phyloP scores from a whole-genome alignment of 2,888 invertebrate genomes.

The Abrostola triplasia region DNA sequence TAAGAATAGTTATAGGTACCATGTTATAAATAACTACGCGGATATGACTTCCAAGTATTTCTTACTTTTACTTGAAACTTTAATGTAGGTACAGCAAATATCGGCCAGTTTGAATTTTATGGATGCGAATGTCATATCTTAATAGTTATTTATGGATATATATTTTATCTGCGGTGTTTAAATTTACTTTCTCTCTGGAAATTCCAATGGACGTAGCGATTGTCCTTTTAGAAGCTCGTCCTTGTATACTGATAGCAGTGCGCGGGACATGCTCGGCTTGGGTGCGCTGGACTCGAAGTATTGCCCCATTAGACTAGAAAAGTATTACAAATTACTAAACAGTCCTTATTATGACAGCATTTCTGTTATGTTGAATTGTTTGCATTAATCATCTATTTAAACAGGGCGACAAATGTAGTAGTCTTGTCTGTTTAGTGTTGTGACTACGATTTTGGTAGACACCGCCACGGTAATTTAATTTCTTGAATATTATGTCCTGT shows the following conservation, averaged over 20 bases:
- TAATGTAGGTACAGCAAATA: neutral
- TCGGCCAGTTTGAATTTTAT: neutral
- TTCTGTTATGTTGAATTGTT: too few species aligned
- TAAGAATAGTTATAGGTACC: slow-evolving; percentile 37
- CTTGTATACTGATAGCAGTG: slow-evolving; percentile 84
- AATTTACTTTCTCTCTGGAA: slow-evolving; percentile 75
- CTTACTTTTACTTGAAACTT: slow-evolving; percentile 5
- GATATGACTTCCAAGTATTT: slow-evolving; percentile 43
- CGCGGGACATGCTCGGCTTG: slow-evolving; percentile 83
- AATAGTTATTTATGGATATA: slow-evolving; percentile 31
- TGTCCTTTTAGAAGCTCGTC: slow-evolving; percentile 83
- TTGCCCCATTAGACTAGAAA: slow-evolving; percentile 82
- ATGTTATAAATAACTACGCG: slow-evolving; percentile 34
- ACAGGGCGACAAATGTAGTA: too few species aligned
- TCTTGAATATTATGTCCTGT: too few species aligned
- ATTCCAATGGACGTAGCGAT: slow-evolving; percentile 74
- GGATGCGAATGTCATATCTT: slow-evolving; percentile 35
- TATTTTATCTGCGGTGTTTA: neutral
- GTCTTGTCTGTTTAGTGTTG: too few species aligned
- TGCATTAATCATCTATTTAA: too few species aligned
- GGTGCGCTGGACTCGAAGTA: slow-evolving; percentile 83
- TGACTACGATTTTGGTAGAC: too few species aligned
- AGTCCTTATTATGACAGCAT: neutral
- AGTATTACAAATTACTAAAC: slow-evolving; percentile 5
- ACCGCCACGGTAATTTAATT: too few species aligned